Evolutionary conservation across 2,113 vertebrate genomes (phyloP).

Genomic region (Muscicapa adusta): DNA sequence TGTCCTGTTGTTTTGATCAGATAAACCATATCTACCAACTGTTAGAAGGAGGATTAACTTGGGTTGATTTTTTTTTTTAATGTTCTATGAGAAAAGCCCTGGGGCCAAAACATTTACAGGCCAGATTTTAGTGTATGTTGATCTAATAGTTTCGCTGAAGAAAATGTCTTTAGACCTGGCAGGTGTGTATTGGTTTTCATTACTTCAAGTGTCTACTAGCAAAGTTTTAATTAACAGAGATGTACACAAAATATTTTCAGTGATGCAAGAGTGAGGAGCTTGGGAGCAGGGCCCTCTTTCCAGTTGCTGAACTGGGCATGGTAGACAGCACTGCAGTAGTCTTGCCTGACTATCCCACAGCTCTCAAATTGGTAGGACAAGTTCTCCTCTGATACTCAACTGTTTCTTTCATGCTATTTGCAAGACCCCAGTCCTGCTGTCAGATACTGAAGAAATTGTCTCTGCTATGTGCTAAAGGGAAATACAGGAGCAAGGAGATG

Average conservation of each 20-base stretch:
- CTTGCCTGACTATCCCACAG: not conserved
- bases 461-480: not conserved
- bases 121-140: conserved; percentile 31
- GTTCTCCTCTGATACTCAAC: not conserved
- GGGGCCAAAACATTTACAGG: conserved; percentile 59
- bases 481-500: not conserved
- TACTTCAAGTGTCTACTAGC: conserved; percentile 50
- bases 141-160: conserved; percentile 42
- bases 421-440: not conserved
- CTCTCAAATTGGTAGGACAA: not conserved
- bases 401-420: not conserved
- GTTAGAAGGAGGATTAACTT: conserved; percentile 62
- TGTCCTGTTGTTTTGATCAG: conserved; percentile 60
- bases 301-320: not conserved
- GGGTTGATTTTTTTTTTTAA: conserved; percentile 35
- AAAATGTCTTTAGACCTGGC: conserved; percentile 53
- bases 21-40: conserved; percentile 64
- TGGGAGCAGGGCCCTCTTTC: not conserved
- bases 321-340: not conserved
- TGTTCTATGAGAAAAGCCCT: conserved; percentile 58
- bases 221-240: conserved; percentile 36
- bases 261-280: not conserved
- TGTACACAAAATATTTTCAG: conserved; percentile 11
- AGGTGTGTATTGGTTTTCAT: conserved; percentile 56
- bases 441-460: not conserved